Conservation (phyloP, 23 tunicate genomes). For the Oikopleura dioica region DNA sequence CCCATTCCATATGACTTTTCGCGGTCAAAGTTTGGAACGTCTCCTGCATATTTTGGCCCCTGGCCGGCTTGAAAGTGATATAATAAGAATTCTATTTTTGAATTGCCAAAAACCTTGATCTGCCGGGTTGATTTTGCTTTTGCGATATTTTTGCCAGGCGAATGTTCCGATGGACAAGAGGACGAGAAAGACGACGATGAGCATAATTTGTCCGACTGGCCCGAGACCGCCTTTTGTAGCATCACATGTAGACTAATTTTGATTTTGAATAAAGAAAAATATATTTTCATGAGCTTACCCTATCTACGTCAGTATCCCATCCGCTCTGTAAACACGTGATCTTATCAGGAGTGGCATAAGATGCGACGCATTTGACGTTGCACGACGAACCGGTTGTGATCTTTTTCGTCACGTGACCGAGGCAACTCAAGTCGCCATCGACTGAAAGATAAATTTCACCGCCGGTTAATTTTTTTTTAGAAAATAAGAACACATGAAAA, state of each 20-base stretch:
- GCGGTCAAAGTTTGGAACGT: neutral
- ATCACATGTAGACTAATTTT: neutral
- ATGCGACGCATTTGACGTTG: neutral
- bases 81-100: no score
- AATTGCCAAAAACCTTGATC: no score
- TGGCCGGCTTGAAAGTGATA: no score
- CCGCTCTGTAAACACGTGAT: neutral
- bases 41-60: neutral
- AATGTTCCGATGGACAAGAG: neutral
- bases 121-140: no score
- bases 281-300: no score
- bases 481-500: no score
- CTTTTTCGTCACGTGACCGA: neutral
- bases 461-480: no score
- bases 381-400: neutral
- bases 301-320: neutral
- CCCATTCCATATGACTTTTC: neutral
- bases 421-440: neutral
- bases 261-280: no score
- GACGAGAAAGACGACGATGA: neutral
- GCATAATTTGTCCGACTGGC: neutral
- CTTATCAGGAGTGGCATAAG: neutral
- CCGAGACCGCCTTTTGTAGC: slow-evolving; percentile 2
- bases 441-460: no score
- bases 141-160: neutral